Percentiles rank a stretch among this genome's conserved stretches.
phyloP scores from a whole-genome alignment of 2,113 vertebrate genomes.

The Xenus cinereus region DNA sequence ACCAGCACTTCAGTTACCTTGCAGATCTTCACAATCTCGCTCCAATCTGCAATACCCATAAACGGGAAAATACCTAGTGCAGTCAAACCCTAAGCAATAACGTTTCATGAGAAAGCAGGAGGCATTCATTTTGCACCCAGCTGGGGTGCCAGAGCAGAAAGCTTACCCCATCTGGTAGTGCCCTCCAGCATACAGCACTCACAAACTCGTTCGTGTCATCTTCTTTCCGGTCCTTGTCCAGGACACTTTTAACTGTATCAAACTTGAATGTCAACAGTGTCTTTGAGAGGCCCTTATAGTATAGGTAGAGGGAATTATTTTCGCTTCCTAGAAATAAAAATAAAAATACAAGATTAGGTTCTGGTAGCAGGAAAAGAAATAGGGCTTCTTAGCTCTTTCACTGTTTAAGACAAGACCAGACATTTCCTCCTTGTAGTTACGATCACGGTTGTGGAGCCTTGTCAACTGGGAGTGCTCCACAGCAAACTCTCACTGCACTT shows the following conservation, averaged over 20 bases:
- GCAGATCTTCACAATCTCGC: background rate
- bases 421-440: background rate
- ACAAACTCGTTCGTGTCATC: conserved; percentile 99
- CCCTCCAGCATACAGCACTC: conserved; percentile 98
- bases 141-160: background rate
- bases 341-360: background rate
- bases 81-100: background rate
- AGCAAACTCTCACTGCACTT: background rate
- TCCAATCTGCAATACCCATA: accelerated
- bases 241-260: conserved; percentile 97
- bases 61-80: background rate
- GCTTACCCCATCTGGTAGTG: conserved; percentile 94
- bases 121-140: background rate
- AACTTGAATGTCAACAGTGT: conserved; percentile 98
- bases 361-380: background rate
- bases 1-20: background rate
- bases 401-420: background rate
- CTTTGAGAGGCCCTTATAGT: conserved; percentile 99
- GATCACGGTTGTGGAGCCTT: accelerated
- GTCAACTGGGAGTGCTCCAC: background rate
- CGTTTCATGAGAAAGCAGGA: background rate
- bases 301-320: conserved; percentile 98
- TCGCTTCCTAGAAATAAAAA: conserved; percentile 85
- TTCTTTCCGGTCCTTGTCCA: conserved; percentile 98
- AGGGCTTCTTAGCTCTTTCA: background rate